Evolutionary conservation across 2,113 vertebrate species (phyloP), one percentile per base, ranked within the genome.

Genomic region (Paraplagusia blochii): DNA sequence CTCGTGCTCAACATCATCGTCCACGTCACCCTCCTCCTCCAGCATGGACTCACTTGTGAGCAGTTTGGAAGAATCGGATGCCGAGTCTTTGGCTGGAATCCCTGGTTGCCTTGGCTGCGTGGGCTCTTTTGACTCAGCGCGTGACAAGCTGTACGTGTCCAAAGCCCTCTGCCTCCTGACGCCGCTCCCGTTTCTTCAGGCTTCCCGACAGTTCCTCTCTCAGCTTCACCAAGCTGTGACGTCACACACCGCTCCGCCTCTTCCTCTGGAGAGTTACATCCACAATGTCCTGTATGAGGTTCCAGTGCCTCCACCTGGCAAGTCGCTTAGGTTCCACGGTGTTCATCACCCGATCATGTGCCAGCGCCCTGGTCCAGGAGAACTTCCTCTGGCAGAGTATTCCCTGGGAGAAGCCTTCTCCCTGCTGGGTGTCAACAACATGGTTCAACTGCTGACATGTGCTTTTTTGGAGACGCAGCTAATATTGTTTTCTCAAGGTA

Each of bases 381-480:
- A 99, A 66, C 92, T 99, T 1, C 97, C 96, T 0, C 87, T 99
- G 33, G 95, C 91, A 0, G 97, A 98, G 76, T 98, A 93, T 71
- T 92, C 96, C 0, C 91, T 99, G 11, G 89, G 93, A 10, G 94
- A 96, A 74, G 90, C 91, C 2, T 94, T 96, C 0, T 91, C 93
- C 58, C 85, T 98, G 43, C 88, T 99, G 68, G 96, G 97, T 1
- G 81, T 97, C 53, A 95, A 98, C 76, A 98, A 95, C 73, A 88
- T 99, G 75, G 93, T 99, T 34, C 95, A 95, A 66, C 90, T 98
- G n/a, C 95, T 99, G 44, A 98, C 95, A 12, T 99, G 96, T 1
- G 92, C 93, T 13, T 92, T 99, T n/a, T 85, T 99, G 72, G 97
- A 99, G 87, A 98, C 95, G 89, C 97, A 99, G 82, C 93, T 97